These are phyloP conservation scores for Pollachius pollachius DNA, from an alignment of 2,113 vertebrate genomes.

Conservation along the genomic window DNA sequence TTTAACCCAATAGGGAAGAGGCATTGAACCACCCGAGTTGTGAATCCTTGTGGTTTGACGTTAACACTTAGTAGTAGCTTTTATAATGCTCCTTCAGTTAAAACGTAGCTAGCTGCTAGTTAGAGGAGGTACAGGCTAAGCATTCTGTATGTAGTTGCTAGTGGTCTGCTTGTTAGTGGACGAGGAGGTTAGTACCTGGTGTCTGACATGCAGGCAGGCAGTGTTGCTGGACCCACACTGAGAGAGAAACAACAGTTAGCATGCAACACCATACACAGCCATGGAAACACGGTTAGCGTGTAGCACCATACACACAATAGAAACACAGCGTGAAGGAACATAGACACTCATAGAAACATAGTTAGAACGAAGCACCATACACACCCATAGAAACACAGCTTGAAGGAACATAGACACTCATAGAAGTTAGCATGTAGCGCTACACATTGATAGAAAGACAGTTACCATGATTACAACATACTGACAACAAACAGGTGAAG, in stretches of 20 bases:
- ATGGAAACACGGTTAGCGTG: neutral
- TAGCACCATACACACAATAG: neutral
- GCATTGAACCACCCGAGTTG: too few relatives aligned
- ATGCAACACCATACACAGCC: slow-evolving; percentile 1
- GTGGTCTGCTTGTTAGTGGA: neutral
- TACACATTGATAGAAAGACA: too few relatives aligned
- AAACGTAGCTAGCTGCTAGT: too few relatives aligned
- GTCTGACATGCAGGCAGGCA: slow-evolving; percentile 37
- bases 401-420: slow-evolving; percentile 2
- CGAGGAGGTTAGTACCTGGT: slow-evolving; percentile 41
- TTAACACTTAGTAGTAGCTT: too few relatives aligned
- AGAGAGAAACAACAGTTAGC: slow-evolving; percentile 52
- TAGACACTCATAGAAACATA: neutral
- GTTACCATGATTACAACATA: too few relatives aligned
- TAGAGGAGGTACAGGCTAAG: too few relatives aligned
- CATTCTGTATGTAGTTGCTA: too few relatives aligned
- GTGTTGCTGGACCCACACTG: slow-evolving; percentile 62
- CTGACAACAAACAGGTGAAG: too few relatives aligned
- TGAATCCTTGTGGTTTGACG: too few relatives aligned
- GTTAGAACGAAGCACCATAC: neutral
- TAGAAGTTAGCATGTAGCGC: too few relatives aligned
- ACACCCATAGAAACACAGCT: slow-evolving; percentile 15
- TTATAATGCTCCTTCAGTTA: too few relatives aligned
- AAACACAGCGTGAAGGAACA: slow-evolving; percentile 23
- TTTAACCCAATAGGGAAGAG: too few relatives aligned